Evolutionary conservation across 2,888 invertebrate genomes (phyloP).

Genomic region (Chrysodeixis includens): DNA sequence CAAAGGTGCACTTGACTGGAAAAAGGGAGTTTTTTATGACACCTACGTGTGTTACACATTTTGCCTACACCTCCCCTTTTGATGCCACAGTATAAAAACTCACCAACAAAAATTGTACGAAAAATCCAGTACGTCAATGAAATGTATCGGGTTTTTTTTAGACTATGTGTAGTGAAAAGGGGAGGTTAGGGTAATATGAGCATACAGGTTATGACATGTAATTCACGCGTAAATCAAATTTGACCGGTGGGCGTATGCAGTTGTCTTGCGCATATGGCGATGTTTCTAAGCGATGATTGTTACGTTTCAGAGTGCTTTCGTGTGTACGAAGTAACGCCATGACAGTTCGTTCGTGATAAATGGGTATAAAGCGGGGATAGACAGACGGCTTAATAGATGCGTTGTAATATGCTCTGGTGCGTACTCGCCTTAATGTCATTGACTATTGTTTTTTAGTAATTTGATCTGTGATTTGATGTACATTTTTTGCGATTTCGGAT

Average conservation of each 20-base stretch:
- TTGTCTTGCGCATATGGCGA: slow-evolving; percentile 87
- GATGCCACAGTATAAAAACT: slow-evolving; percentile 63
- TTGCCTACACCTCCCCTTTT: slow-evolving; percentile 53
- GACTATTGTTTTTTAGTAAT: slow-evolving; percentile 29
- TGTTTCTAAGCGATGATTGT: slow-evolving; percentile 80
- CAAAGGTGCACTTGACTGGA: slow-evolving; percentile 83
- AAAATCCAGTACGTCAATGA: slow-evolving; percentile 22
- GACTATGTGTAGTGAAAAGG: slow-evolving; percentile 61
- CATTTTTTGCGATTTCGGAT: not conserved
- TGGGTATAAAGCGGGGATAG: slow-evolving; percentile 68
- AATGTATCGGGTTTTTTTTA: slow-evolving; percentile 41
- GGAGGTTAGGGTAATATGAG: slow-evolving; percentile 66
- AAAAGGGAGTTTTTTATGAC: slow-evolving; percentile 79
- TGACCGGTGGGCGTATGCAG: slow-evolving; percentile 84
- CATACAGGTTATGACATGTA: slow-evolving; percentile 86
- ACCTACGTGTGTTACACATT: slow-evolving; percentile 67
- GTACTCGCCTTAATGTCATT: slow-evolving; percentile 25
- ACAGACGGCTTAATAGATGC: slow-evolving; percentile 57
- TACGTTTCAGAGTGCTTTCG: slow-evolving; percentile 81
- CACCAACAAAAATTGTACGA: not conserved
- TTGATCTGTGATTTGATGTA: not conserved
- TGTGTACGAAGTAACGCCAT: slow-evolving; percentile 79
- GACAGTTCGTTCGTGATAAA: slow-evolving; percentile 81
- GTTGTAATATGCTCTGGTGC: slow-evolving; percentile 49
- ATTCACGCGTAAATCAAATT: slow-evolving; percentile 89